Conservation (phyloP, 2,113 vertebrate species). For the Halichoerus grypus region DNA sequence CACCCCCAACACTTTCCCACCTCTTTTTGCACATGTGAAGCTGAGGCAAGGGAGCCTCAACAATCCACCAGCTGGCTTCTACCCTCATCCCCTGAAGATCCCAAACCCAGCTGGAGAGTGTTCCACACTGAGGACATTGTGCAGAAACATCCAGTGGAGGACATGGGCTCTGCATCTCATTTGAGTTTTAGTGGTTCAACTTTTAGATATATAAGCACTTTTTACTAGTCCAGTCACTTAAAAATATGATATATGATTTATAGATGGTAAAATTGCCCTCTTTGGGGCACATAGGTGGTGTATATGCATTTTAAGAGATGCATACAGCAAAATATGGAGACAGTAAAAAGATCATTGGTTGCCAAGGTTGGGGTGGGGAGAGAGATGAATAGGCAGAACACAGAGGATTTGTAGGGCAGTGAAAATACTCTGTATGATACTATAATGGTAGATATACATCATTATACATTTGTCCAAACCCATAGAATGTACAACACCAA, state of each 20-base stretch:
- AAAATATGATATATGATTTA: neutral
- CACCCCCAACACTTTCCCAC: neutral
- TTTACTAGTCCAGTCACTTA: neutral
- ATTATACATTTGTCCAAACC: neutral
- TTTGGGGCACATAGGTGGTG: neutral
- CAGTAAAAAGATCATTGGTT: neutral
- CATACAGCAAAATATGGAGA: neutral
- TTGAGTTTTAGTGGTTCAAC: neutral
- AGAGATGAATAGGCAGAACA: neutral
- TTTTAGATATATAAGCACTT: neutral
- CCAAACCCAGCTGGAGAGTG: neutral
- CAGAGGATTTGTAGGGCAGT: neutral
- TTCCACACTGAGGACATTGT: neutral
- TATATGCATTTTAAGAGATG: neutral
- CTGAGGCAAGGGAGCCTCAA: neutral
- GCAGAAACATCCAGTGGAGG: neutral
- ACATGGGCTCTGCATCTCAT: neutral
- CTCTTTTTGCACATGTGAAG: neutral
- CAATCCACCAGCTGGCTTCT: neutral
- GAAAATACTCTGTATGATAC: neutral
- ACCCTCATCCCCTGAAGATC: neutral
- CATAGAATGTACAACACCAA: neutral
- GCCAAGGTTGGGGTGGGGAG: too few relatives aligned
- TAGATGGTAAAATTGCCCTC: neutral
- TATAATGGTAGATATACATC: neutral